Evolutionary conservation across 2,797 vertebrate genomes (phyloP).

Genomic region (Clarias fuscus): DNA sequence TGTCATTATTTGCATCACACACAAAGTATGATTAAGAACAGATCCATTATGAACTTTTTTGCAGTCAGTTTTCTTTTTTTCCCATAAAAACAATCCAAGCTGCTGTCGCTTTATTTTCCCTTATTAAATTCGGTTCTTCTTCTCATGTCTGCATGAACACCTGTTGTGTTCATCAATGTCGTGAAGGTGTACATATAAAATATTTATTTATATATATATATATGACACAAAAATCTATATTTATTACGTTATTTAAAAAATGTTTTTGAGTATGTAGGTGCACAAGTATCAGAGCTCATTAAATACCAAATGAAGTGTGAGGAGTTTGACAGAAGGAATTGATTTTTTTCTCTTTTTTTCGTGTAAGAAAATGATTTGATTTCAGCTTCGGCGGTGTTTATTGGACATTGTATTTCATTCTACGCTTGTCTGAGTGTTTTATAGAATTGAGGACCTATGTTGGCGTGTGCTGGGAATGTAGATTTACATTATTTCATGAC

Average conservation of each 20-base stretch:
- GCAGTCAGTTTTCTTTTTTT: conserved; percentile 24
- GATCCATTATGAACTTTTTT: background rate
- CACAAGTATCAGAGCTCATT: conserved; percentile 35
- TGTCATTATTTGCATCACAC: background rate
- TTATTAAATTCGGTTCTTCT: conserved; percentile 4
- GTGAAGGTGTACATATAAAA: conserved; percentile 54
- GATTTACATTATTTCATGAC: background rate
- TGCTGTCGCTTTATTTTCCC: conserved; percentile 30
- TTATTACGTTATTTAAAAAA: conserved; percentile 58
- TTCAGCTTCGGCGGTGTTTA: conserved; percentile 42
- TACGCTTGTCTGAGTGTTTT: conserved; percentile 45
- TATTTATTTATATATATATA: conserved; percentile 57
- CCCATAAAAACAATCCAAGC: conserved; percentile 25
- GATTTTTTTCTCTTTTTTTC: conserved; percentile 13
- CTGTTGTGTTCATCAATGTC: conserved; percentile 49
- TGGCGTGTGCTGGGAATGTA: background rate
- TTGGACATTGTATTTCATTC: conserved; percentile 44
- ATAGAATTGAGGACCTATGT: conserved; percentile 45
- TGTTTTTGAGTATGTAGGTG: conserved; percentile 19
- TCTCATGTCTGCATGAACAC: conserved; percentile 21
- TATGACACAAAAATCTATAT: conserved; percentile 55
- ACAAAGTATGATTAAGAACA: background rate
- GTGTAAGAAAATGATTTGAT: conserved; percentile 44
- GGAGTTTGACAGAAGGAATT: conserved; percentile 21
- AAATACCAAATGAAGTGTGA: conserved; percentile 40